These are phyloP conservation scores for Caenorhabditis latens DNA, from an alignment of 1,140 invertebrate species.

Conservation along the genomic window DNA sequence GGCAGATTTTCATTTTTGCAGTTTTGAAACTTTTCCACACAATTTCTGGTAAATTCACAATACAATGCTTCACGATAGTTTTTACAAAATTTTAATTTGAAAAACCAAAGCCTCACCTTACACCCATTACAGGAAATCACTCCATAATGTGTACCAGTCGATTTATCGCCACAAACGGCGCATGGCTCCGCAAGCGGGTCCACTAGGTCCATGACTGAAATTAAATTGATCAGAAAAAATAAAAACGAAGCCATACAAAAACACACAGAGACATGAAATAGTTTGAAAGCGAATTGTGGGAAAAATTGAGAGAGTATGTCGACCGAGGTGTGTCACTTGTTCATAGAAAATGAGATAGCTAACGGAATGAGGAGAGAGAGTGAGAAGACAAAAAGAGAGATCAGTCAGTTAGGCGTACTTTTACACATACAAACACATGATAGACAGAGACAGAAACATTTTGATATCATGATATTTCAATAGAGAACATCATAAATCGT, in stretches of 20 bases:
- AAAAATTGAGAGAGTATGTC: conserved; percentile 5
- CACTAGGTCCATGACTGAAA: conserved; percentile 56
- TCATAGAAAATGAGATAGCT: conserved; percentile 26
- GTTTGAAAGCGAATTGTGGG: not conserved
- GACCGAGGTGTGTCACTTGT: conserved; percentile 27
- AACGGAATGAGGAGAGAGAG: not conserved
- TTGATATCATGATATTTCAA: not conserved
- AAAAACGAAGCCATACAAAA: not conserved
- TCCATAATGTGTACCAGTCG: conserved; percentile 80
- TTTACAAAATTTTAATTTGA: not conserved
- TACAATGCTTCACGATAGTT: too few species aligned
- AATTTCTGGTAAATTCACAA: too few species aligned
- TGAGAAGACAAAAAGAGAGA: not conserved
- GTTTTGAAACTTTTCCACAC: too few species aligned
- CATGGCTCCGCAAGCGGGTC: conserved; percentile 69
- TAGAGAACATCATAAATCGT: not conserved
- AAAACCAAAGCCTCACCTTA: conserved; percentile 77
- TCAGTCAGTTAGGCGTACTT: not conserved
- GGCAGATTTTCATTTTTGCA: too few species aligned
- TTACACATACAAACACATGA: conserved; percentile 2
- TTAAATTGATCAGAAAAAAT: not conserved
- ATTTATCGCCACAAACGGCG: conserved; percentile 79
- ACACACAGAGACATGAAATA: not conserved
- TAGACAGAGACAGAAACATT: not conserved
- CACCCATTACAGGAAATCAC: conserved; percentile 80